Evolutionary conservation across 2,113 vertebrate genomes (phyloP).

Genomic region (Heteronetta atricapilla): DNA sequence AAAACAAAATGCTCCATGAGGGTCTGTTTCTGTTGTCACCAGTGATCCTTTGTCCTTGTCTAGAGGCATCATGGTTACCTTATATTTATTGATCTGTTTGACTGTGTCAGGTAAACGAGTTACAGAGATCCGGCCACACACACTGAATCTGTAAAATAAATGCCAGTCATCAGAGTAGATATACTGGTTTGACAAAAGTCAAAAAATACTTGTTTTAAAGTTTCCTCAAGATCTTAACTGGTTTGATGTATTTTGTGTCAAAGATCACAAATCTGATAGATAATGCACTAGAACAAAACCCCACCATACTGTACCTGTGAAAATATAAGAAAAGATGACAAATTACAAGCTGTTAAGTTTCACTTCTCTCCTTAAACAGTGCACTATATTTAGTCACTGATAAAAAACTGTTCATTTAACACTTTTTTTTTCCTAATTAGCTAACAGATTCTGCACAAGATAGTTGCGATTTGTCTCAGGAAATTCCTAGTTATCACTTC

Average conservation of each 20-base stretch:
- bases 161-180: not conserved
- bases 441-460: not conserved
- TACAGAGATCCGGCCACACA: slow-evolving; percentile 90
- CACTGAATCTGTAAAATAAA: slow-evolving; percentile 86
- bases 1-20: slow-evolving; percentile 92
- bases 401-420: not conserved
- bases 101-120: slow-evolving; percentile 87
- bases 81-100: slow-evolving; percentile 92
- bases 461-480: not conserved
- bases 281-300: not conserved
- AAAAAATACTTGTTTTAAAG: not conserved
- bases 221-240: not conserved
- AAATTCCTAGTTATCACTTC: not conserved
- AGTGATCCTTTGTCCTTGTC: slow-evolving; percentile 81
- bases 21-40: slow-evolving; percentile 85
- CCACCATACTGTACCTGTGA: not conserved
- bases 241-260: not conserved
- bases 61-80: slow-evolving; percentile 84
- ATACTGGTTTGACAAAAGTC: not conserved
- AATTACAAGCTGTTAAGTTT: not conserved
- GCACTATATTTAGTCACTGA: not conserved
- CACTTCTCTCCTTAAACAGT: not conserved
- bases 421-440: not conserved
- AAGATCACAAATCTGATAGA: not conserved
- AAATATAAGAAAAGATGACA: not conserved